Conservation (phyloP, 2,888 invertebrate genomes). For the Ichneumoninae sp. region DNA sequence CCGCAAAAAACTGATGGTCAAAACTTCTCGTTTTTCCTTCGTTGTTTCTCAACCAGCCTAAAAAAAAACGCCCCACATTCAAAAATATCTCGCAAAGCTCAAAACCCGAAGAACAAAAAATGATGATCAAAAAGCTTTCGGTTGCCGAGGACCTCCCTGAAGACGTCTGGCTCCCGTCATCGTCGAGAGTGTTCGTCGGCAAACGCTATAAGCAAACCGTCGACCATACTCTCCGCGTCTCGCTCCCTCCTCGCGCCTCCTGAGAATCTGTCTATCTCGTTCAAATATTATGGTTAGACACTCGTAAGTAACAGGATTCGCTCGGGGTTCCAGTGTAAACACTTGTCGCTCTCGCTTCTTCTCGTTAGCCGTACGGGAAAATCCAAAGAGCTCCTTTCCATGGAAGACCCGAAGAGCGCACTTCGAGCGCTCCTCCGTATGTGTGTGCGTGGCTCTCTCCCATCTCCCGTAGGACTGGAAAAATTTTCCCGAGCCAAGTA, state of each 20-base stretch:
- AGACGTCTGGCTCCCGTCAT: constrained; percentile 60
- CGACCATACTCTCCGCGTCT: constrained; percentile 40
- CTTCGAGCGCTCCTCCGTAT: constrained; percentile 34
- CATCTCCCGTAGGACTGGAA: constrained; percentile 39
- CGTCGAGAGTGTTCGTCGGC: constrained; percentile 51
- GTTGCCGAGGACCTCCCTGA: constrained; percentile 42
- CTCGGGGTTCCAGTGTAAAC: constrained; percentile 67
- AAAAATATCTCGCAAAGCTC: background rate
- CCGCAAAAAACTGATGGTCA: background rate
- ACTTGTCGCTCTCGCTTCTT: constrained; percentile 61
- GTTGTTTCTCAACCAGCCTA: background rate
- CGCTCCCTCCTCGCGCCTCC: constrained; percentile 52
- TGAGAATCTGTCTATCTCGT: constrained; percentile 75
- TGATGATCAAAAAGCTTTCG: constrained; percentile 47
- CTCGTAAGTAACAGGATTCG: constrained; percentile 75
- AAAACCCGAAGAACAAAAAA: background rate
- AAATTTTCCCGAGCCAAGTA: constrained; percentile 55
- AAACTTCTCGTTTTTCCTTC: background rate
- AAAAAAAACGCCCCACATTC: background rate
- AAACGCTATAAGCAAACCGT: constrained; percentile 73
- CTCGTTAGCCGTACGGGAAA: constrained; percentile 56
- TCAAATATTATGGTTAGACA: constrained; percentile 80
- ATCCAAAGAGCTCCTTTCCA: constrained; percentile 46
- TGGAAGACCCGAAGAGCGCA: constrained; percentile 34
- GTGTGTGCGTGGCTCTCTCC: constrained; percentile 2